Evolutionary conservation across 2,797 vertebrate genomes (phyloP).

Genomic region (Eospalax fontanierii): DNA sequence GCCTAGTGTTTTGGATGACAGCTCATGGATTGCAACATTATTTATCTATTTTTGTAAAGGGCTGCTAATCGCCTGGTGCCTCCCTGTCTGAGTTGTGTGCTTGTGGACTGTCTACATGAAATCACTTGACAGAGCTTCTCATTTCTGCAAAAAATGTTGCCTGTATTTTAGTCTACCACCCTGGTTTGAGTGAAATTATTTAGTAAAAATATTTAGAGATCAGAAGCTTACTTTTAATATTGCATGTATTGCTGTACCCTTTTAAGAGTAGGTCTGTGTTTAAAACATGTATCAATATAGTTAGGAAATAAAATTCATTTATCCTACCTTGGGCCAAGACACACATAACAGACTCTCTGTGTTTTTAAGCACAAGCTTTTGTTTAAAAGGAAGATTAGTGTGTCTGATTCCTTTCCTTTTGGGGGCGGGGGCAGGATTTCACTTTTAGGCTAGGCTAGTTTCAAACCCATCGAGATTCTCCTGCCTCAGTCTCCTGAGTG

Average conservation of each 20-base stretch:
- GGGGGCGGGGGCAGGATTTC: conserved; percentile 1
- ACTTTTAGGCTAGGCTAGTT: background rate
- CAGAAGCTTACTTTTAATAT: conserved; percentile 59
- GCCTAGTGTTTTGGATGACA: conserved; percentile 71
- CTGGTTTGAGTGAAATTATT: conserved; percentile 61
- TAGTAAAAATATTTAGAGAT: conserved; percentile 66
- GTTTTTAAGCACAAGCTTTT: conserved; percentile 51
- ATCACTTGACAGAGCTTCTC: conserved; percentile 71
- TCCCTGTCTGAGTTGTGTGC: conserved; percentile 80
- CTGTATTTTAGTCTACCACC: conserved; percentile 70
- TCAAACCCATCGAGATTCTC: background rate
- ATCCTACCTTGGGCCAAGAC: conserved; percentile 41
- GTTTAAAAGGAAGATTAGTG: conserved; percentile 58
- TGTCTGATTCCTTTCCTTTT: background rate
- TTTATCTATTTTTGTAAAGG: conserved; percentile 85
- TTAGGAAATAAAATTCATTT: conserved; percentile 67
- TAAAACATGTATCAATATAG: conserved; percentile 41
- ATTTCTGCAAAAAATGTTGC: conserved; percentile 47
- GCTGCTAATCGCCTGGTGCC: conserved; percentile 85
- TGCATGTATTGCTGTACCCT: background rate
- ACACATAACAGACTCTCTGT: background rate
- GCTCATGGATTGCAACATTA: conserved; percentile 77
- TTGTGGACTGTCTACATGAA: conserved; percentile 76
- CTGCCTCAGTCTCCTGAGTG: background rate
- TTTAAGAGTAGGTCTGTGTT: conserved; percentile 55